Evolutionary conservation across 2,113 vertebrate species (phyloP).

Genomic region (Canis aureus): DNA sequence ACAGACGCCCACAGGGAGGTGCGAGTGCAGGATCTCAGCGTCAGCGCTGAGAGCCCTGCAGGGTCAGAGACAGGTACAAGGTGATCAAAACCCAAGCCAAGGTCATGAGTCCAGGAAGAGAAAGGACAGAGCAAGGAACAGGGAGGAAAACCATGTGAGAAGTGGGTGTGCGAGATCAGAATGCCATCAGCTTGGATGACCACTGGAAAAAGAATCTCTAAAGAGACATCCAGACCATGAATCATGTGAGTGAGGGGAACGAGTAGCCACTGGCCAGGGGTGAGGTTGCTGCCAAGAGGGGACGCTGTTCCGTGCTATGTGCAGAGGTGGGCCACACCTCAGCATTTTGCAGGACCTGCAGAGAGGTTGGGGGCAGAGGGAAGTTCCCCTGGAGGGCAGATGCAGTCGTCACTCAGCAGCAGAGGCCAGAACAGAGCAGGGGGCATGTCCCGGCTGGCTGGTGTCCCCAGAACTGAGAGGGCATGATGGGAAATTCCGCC

Average conservation of each 20-base stretch:
- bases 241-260: background rate
- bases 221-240: background rate
- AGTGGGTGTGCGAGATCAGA: background rate
- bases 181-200: background rate
- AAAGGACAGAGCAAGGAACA: background rate
- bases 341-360: background rate
- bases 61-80: background rate
- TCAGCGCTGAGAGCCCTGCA: background rate
- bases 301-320: fast-evolving
- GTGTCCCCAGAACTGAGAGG: background rate
- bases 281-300: background rate
- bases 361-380: background rate
- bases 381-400: background rate
- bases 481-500: background rate
- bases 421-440: background rate
- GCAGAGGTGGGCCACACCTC: background rate
- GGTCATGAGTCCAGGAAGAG: background rate
- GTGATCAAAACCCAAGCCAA: background rate
- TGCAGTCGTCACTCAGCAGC: background rate
- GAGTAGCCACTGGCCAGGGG: background rate
- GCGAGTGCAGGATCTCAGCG: background rate
- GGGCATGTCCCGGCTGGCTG: background rate
- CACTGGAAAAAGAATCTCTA: background rate
- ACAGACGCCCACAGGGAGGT: fast-evolving
- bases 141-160: background rate